Evolutionary conservation across 2,113 vertebrate genomes (phyloP).

Genomic region (Pleuronectes platessa): DNA sequence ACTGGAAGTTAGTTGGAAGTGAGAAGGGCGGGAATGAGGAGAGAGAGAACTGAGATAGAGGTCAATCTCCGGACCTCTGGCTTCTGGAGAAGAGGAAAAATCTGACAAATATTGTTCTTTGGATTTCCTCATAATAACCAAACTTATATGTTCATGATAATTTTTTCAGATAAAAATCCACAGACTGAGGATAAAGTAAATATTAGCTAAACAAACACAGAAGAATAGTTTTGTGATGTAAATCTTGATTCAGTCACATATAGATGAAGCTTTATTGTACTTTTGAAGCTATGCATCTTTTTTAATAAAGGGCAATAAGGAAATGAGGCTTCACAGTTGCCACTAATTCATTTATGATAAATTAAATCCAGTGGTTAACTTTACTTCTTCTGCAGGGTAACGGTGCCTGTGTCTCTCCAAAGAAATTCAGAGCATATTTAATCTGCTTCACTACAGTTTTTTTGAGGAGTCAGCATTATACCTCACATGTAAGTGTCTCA

Average conservation of each 20-base stretch:
- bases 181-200: neutral
- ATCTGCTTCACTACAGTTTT: neutral
- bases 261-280: neutral
- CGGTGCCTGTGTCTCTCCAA: neutral
- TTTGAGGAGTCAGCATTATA: neutral
- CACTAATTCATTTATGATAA: neutral
- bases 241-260: too few species aligned
- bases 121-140: too few species aligned
- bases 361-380: neutral
- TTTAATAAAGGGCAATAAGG: neutral
- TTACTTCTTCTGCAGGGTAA: neutral
- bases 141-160: too few species aligned
- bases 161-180: neutral
- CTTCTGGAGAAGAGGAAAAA: too few species aligned
- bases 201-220: too few species aligned
- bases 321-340: neutral
- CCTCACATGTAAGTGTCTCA: neutral
- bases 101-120: too few species aligned
- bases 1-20: too few species aligned
- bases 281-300: neutral
- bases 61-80: constrained; percentile 28
- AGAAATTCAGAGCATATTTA: neutral
- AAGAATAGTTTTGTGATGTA: too few species aligned
- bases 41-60: neutral
- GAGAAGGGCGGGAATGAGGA: neutral